Percentiles rank a stretch among this genome's conserved stretches.
Conservation (phyloP, 2,888 invertebrate species). For the Platycnemis pennipes region DNA sequence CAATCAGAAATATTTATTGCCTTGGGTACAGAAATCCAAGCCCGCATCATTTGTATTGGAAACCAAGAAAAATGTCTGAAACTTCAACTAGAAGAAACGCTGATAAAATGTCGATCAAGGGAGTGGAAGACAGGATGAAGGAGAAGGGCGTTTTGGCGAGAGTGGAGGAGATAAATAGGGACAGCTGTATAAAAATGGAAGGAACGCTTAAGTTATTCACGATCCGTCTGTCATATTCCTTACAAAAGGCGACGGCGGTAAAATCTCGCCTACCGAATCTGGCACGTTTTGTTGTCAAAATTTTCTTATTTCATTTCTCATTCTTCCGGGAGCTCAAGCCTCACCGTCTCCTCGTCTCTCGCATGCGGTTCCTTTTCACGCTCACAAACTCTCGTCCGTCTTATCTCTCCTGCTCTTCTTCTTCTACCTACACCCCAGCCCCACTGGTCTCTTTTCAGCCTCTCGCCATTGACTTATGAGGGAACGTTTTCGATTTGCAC, state of each 20-base stretch:
- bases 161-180: constrained; percentile 16
- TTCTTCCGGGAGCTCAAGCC: constrained; percentile 25
- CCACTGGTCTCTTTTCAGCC: background rate
- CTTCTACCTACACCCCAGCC: constrained; percentile 68
- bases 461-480: constrained; percentile 10
- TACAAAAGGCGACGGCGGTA: constrained; percentile 49
- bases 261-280: constrained; percentile 46
- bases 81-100: constrained; percentile 8
- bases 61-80: constrained; percentile 28
- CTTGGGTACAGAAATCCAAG: background rate
- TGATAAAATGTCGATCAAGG: constrained; percentile 52
- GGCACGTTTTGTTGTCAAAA: constrained; percentile 60
- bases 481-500: constrained; percentile 48
- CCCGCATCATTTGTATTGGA: constrained; percentile 33
- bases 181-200: constrained; percentile 15
- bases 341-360: constrained; percentile 4
- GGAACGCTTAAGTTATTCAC: constrained; percentile 41
- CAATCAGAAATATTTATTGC: constrained; percentile 30
- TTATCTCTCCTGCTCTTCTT: constrained; percentile 62
- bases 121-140: constrained; percentile 26
- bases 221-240: constrained; percentile 63
- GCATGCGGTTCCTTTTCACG: constrained; percentile 72
- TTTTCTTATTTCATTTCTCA: constrained; percentile 56
- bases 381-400: constrained; percentile 59
- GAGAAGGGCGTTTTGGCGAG: background rate